A percentile compares a stretch with the other conserved stretches of the same genome.
phyloP scores from a whole-genome alignment of 2,888 invertebrate genomes.

The Mythimna albipuncta region DNA sequence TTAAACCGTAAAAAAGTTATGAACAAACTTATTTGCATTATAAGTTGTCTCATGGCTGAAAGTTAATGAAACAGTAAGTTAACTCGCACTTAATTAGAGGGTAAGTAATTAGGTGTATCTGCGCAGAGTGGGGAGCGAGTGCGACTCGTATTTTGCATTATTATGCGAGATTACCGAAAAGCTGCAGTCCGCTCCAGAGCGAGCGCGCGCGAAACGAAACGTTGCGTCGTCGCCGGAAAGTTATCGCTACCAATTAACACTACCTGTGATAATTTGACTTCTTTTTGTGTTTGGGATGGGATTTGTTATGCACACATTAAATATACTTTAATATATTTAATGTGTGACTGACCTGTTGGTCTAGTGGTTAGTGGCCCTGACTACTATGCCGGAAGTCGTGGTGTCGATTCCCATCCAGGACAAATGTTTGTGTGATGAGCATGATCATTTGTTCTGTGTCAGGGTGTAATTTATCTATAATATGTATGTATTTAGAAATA shows the following conservation, averaged over 20 bases:
- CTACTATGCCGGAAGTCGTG: too few relatives aligned
- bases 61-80: slow-evolving; percentile 50
- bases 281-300: neutral
- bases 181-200: slow-evolving; percentile 44
- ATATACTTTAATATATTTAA: neutral
- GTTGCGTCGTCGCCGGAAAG: slow-evolving; percentile 11
- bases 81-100: slow-evolving; percentile 56
- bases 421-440: too few relatives aligned
- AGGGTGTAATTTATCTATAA: too few relatives aligned
- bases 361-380: too few relatives aligned
- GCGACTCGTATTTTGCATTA: slow-evolving; percentile 55
- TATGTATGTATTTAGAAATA: too few relatives aligned
- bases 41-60: slow-evolving; percentile 32
- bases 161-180: slow-evolving; percentile 58
- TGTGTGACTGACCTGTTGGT: too few relatives aligned
- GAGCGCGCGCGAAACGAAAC: slow-evolving; percentile 23
- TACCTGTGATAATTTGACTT: slow-evolving; percentile 1
- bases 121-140: slow-evolving; percentile 46
- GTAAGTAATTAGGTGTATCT: slow-evolving; percentile 57
- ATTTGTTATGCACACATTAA: neutral
- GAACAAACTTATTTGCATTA: slow-evolving; percentile 33
- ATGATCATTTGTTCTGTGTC: too few relatives aligned
- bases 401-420: too few relatives aligned
- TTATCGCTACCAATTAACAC: slow-evolving; percentile 26
- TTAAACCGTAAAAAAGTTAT: slow-evolving; percentile 16